Evolutionary conservation across 2,113 vertebrate genomes (phyloP).

Genomic region (Alaudala cheleensis): DNA sequence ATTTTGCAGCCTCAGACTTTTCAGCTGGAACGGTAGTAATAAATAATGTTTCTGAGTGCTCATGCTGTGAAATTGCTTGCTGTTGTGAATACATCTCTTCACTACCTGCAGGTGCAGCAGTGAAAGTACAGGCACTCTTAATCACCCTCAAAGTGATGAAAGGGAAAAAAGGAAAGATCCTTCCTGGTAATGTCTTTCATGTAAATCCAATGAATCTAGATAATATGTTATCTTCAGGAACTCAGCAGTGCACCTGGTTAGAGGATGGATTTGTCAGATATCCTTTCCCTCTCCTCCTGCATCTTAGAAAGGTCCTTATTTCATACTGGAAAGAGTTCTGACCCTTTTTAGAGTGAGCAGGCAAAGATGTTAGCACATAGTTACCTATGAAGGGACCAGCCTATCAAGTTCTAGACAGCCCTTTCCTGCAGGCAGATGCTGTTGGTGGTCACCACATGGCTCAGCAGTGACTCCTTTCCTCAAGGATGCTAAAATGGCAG

Average conservation of each 20-base stretch:
- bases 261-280: background rate
- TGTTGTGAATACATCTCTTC: slow-evolving; percentile 28
- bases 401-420: background rate
- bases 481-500: background rate
- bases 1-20: slow-evolving; percentile 33
- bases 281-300: background rate
- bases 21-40: background rate
- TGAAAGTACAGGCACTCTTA: background rate
- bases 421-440: background rate
- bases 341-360: background rate
- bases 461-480: background rate
- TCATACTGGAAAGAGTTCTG: background rate
- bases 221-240: background rate
- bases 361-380: accelerated
- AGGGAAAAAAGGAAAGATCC: background rate
- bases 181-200: background rate
- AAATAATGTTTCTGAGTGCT: slow-evolving; percentile 5
- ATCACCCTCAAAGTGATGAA: background rate
- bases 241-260: background rate
- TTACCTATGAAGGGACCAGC: background rate
- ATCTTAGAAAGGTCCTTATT: background rate
- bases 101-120: slow-evolving; percentile 7
- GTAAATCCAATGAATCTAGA: background rate
- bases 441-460: background rate
- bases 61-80: slow-evolving; percentile 27